Evolutionary conservation across 2,888 invertebrate species (phyloP).

Genomic region (Pollenia amentaria): DNA sequence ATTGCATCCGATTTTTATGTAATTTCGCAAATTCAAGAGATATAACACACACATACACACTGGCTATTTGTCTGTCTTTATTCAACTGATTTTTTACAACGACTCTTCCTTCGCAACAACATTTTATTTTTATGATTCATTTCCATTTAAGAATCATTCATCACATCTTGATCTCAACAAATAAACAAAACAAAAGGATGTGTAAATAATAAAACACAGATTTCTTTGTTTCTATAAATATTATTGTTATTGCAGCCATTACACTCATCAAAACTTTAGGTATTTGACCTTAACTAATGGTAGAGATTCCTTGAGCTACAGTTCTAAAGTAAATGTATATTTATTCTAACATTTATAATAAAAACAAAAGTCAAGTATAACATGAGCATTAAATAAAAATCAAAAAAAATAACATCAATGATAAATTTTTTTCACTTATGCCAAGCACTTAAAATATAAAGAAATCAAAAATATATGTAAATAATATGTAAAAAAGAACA

Average conservation of each 20-base stretch:
- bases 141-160: conserved; percentile 70
- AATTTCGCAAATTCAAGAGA: too few relatives aligned
- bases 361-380: conserved; percentile 36
- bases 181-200: conserved; percentile 61
- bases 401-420: background rate
- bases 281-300: conserved; percentile 50
- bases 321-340: background rate
- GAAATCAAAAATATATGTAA: conserved; percentile 32
- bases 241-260: conserved; percentile 56
- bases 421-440: background rate
- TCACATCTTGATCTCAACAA: conserved; percentile 53
- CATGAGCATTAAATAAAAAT: conserved; percentile 31
- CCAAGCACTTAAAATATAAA: background rate
- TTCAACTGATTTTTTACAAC: conserved; percentile 22
- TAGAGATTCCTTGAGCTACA: background rate
- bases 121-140: conserved; percentile 65
- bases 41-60: too few relatives aligned
- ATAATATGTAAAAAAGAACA: background rate
- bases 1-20: too few relatives aligned
- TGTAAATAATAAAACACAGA: conserved; percentile 64
- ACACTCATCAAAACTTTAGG: conserved; percentile 55
- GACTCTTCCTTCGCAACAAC: background rate
- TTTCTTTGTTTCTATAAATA: conserved; percentile 66
- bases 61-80: background rate
- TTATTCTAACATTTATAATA: background rate